Base-by-base conservation (phyloP, 2,797 vertebrate species). In the Brachymystax lenok region DNA sequence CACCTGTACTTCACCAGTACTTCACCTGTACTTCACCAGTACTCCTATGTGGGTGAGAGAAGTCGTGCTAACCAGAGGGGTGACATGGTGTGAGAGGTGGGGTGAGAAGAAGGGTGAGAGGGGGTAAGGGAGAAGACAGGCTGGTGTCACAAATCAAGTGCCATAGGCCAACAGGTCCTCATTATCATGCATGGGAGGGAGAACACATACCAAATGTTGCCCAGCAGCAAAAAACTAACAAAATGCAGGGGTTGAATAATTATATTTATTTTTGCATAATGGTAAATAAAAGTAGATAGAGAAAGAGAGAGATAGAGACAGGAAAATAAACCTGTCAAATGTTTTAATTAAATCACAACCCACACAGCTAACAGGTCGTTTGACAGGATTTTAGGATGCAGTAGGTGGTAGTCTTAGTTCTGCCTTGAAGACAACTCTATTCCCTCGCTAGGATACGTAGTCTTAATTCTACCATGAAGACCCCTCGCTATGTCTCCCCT, bases 291-390 rank as follows among this genome's bases (percentile, higher is more conserved):
- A 40, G 19, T 40, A 46, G 40, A 46, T 0, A 12, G 40, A 40
- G n/a, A 46, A n/a, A 17, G 17, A 13, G 21, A 40, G 40, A 17
- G 59, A 46, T 30, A 14, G 46, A 61, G 33, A 10, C 30, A 5
- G 5, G 52, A 16, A 30, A 28, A 28, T 24, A 51, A 28, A 2
- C 1, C 5, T 33, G 63, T 64, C 69, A 56, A 19, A 16, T 19
- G 51, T 17, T 82, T 85, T 80, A 86, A 87, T 87, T 85, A 80
- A 82, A 30, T 56, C 66, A 68, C 64, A 27, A 28, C 35, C 10
- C 35, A 21, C 13, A 16, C 64, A 63, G 30, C 51, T 63, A 61
- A 69, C 13, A 40, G 21, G 13, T 24, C 8, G 4, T 61, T 78
- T 78, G 71, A 75, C 12, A 10, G 74, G 67, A 70, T 46, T 75